phyloP scores from a whole-genome alignment of 1,140 invertebrate species.

The Saccostrea cuccullata region DNA sequence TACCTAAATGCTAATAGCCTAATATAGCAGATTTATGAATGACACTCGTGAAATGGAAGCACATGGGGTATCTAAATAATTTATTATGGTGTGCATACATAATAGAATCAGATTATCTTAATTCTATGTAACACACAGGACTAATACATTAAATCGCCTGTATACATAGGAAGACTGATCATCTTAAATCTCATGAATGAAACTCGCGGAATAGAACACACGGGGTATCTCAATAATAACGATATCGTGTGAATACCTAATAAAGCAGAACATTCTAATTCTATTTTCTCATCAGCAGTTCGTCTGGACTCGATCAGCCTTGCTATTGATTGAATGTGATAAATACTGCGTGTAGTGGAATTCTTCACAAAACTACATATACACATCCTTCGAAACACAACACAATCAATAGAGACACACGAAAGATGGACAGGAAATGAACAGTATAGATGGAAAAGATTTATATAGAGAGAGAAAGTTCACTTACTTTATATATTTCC shows the following conservation, averaged over 20 bases:
- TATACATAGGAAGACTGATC: no score
- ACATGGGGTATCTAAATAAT: no score
- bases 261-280: not conserved
- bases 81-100: no score
- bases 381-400: not conserved
- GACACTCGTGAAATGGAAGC: no score
- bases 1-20: no score
- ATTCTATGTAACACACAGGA: no score
- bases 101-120: no score
- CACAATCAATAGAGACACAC: not conserved
- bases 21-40: no score
- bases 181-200: no score
- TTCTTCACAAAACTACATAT: not conserved
- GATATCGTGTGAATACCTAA: not conserved
- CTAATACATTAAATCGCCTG: no score
- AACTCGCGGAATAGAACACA: no score
- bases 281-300: not conserved
- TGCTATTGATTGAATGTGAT: constrained; percentile 14
- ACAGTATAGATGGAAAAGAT: not conserved
- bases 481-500: not conserved
- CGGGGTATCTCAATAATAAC: no score
- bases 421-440: not conserved
- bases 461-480: not conserved
- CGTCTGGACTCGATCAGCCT: not conserved
- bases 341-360: constrained; percentile 2